These are phyloP conservation scores for Micromussa lordhowensis DNA, from an alignment of 92 coral and sea anemone genomes.

Conservation along the genomic window DNA sequence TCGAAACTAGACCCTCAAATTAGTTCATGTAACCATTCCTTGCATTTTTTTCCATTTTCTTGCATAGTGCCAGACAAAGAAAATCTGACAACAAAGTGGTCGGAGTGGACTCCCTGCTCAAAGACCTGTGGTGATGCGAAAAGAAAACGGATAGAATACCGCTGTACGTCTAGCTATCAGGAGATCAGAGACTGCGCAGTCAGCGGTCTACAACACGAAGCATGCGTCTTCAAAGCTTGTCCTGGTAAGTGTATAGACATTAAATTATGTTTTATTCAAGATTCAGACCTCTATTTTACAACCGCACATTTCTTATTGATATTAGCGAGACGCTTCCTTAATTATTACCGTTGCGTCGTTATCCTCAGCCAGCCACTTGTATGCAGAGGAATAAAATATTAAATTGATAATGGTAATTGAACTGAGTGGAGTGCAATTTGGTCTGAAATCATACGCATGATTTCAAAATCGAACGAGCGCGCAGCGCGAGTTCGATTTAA, in stretches of 20 bases:
- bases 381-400: too few relatives aligned
- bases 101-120: conserved; percentile 85
- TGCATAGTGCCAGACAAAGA: conserved; percentile 26
- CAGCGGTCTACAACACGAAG: conserved; percentile 38
- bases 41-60: not conserved
- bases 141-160: conserved; percentile 17
- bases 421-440: too few relatives aligned
- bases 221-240: conserved; percentile 55
- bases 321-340: too few relatives aligned
- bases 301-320: not conserved
- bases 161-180: conserved; percentile 1
- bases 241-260: conserved; percentile 42
- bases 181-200: conserved; percentile 21
- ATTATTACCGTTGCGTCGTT: too few relatives aligned
- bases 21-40: not conserved
- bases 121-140: conserved; percentile 75
- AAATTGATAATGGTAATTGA: too few relatives aligned
- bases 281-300: not conserved
- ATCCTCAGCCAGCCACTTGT: too few relatives aligned
- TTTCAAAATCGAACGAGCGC: too few relatives aligned
- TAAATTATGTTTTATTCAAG: not conserved
- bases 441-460: too few relatives aligned
- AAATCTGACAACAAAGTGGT: conserved; percentile 66
- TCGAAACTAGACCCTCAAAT: not conserved
- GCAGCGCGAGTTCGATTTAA: too few relatives aligned